Conservation (phyloP, 2,797 vertebrate species). For the Xiphophorus birchmanni region DNA sequence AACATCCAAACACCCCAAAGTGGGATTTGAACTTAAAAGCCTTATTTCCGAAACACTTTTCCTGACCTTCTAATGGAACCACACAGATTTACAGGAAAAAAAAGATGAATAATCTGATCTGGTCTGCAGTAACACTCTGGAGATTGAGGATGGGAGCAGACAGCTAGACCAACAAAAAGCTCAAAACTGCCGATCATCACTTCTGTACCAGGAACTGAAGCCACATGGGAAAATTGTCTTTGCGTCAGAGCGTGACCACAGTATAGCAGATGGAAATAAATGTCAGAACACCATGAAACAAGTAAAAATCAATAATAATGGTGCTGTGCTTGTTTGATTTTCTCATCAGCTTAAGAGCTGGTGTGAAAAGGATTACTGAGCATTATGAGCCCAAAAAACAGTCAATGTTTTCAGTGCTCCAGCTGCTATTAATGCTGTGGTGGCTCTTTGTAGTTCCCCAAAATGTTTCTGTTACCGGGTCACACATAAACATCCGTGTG, state of each 20-base stretch:
- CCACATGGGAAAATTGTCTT: constrained; percentile 47
- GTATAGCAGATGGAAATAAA: constrained; percentile 55
- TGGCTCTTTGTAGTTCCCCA: constrained; percentile 41
- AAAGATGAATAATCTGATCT: background rate
- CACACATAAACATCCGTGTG: constrained; percentile 38
- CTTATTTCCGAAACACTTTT: constrained; percentile 39
- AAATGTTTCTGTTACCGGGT: constrained; percentile 38
- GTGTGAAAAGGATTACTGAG: constrained; percentile 42
- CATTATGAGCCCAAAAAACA: constrained; percentile 31
- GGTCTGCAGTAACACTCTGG: constrained; percentile 38
- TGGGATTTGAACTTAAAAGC: constrained; percentile 53
- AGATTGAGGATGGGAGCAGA: constrained; percentile 35
- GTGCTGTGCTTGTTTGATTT: constrained; percentile 47
- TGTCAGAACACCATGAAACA: constrained; percentile 46
- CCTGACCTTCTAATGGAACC: constrained; percentile 31
- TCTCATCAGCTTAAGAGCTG: constrained; percentile 31
- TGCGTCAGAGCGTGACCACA: constrained; percentile 38
- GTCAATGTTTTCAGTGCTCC: constrained; percentile 55
- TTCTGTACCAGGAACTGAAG: constrained; percentile 48
- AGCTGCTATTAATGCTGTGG: constrained; percentile 44
- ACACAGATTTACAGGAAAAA: constrained; percentile 12
- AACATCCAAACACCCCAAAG: constrained; percentile 72
- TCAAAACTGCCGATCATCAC: constrained; percentile 56
- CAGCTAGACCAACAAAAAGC: constrained; percentile 42
- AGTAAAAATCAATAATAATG: constrained; percentile 57